Evolutionary conservation across 2,113 vertebrate species (phyloP).

Genomic region (Empidonax traillii): DNA sequence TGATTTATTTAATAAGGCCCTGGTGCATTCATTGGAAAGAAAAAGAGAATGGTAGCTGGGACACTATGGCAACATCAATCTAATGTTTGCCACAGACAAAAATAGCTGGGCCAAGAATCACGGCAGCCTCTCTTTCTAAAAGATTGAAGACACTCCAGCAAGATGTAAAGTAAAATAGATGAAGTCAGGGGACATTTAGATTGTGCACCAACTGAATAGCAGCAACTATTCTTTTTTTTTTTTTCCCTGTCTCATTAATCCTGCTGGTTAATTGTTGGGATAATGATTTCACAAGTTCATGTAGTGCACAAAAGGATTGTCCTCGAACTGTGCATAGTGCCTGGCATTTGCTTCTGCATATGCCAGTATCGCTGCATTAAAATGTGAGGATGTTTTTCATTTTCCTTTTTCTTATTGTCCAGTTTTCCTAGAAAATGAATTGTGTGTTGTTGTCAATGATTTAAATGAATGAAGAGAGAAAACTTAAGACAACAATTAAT

Average conservation of each 20-base stretch:
- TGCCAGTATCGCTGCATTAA: constrained; percentile 6
- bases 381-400: not conserved
- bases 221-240: not conserved
- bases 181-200: not conserved
- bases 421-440: constrained; percentile 18
- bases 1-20: constrained; percentile 35
- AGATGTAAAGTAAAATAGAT: constrained; percentile 3
- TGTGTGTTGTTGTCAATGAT: constrained; percentile 27
- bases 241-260: constrained; percentile 18
- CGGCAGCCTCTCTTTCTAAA: not conserved
- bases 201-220: not conserved
- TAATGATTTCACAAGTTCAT: constrained; percentile 52
- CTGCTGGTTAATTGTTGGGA: constrained; percentile 40
- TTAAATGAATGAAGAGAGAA: constrained; percentile 32
- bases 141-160: not conserved
- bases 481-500: not conserved
- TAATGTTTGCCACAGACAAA: not conserved
- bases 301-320: constrained; percentile 53
- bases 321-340: not conserved
- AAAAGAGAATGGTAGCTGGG: not conserved
- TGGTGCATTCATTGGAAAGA: not conserved
- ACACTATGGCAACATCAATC: not conserved
- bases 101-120: not conserved
- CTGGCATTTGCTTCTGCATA: not conserved
- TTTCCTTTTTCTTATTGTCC: constrained; percentile 5